Evolutionary conservation across 2,113 vertebrate genomes (phyloP).

Genomic region (Ochotona princeps): DNA sequence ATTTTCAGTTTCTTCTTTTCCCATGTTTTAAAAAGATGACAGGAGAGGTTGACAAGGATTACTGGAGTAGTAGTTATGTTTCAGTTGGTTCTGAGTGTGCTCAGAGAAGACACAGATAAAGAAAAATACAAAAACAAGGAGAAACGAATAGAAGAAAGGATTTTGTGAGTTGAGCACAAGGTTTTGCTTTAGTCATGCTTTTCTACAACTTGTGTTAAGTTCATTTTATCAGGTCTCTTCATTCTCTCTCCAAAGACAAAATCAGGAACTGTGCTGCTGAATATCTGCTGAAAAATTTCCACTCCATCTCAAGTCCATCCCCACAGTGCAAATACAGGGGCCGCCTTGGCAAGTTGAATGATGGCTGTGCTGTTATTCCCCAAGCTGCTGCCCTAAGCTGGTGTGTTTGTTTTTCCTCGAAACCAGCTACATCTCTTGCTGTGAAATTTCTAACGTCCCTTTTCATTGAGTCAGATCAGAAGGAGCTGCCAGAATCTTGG

Average conservation of each 20-base stretch:
- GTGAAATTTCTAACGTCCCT: conserved; percentile 40
- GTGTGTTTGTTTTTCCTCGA: background rate
- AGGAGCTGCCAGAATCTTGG: background rate
- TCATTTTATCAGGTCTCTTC: background rate
- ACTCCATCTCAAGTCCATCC: background rate
- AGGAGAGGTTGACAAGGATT: no score
- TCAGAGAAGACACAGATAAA: no score
- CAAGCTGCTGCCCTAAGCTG: background rate
- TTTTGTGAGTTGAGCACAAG: background rate
- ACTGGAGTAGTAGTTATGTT: background rate
- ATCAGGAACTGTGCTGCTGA: conserved; percentile 10
- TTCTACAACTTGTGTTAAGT: conserved; percentile 7
- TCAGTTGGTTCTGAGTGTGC: background rate
- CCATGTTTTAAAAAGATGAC: no score
- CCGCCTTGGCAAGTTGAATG: conserved; percentile 29
- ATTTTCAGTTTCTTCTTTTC: background rate
- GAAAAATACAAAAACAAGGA: background rate
- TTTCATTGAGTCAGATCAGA: conserved; percentile 22
- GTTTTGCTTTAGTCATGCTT: background rate
- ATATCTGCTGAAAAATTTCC: conserved; percentile 50
- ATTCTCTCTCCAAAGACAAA: conserved; percentile 46
- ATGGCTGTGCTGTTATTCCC: conserved; percentile 26
- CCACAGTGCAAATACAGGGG: background rate
- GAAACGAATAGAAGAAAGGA: background rate
- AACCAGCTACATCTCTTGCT: background rate